Conservation (phyloP, 2,888 invertebrate species). For the Cataglyphis altisquamis region DNA sequence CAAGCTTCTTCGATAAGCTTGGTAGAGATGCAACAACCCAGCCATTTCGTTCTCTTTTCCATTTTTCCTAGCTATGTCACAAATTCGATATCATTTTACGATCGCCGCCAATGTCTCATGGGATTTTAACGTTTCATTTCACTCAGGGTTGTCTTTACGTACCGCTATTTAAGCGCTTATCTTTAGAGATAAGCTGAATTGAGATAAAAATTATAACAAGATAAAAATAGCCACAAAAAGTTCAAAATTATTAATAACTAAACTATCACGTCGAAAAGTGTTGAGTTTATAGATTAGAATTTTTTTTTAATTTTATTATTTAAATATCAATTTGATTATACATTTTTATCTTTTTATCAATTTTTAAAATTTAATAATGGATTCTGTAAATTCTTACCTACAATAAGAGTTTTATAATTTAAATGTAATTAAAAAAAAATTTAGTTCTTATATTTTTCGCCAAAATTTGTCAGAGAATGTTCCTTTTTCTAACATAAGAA, state of each 20-base stretch:
- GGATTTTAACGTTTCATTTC: conserved; percentile 54
- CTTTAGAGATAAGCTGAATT: background rate
- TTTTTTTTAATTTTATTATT: background rate
- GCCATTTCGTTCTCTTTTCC: conserved; percentile 25
- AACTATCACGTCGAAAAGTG: background rate
- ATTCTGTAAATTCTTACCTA: background rate
- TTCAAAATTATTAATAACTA: background rate
- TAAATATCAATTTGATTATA: background rate
- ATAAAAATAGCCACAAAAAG: background rate
- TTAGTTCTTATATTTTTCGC: background rate
- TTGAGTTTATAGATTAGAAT: background rate
- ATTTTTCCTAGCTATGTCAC: conserved; percentile 32
- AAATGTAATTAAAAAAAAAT: background rate
- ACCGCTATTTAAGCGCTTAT: background rate
- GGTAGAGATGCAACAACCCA: conserved; percentile 35
- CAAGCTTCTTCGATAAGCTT: conserved; percentile 31
- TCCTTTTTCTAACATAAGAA: background rate
- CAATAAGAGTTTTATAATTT: background rate
- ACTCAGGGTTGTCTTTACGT: conserved; percentile 28
- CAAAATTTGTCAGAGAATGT: background rate
- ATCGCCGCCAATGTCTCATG: conserved; percentile 44
- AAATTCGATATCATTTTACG: conserved; percentile 70
- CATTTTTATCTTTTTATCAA: background rate
- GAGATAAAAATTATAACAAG: conserved; percentile 17
- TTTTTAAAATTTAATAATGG: background rate